These are phyloP conservation scores for Cotesia glomerata DNA, from an alignment of 1,140 invertebrate genomes.

Conservation along the genomic window DNA sequence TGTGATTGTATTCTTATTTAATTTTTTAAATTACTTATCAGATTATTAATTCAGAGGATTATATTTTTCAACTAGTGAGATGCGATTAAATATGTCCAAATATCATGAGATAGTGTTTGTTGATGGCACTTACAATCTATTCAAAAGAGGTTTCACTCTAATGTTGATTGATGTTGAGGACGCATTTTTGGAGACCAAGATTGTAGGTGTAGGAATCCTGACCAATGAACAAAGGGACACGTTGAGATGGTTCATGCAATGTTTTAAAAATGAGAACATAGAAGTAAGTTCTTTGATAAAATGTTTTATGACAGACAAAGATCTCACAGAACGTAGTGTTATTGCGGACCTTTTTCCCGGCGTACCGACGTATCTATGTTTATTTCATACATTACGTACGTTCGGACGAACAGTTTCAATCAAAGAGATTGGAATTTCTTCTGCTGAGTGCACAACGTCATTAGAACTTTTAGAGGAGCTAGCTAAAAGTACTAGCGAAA, in stretches of 20 bases:
- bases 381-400: constrained; percentile 23
- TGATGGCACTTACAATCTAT: constrained; percentile 17
- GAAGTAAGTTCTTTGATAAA: neutral
- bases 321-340: constrained; percentile 7
- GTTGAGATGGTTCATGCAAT: constrained; percentile 6
- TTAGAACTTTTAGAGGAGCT: constrained; percentile 18
- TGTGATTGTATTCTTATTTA: too few species aligned
- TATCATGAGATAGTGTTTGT: constrained; percentile 7
- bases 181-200: neutral
- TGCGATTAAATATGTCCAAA: neutral
- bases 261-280: constrained; percentile 16
- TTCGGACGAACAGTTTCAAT: constrained; percentile 14
- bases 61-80: constrained; percentile 16
- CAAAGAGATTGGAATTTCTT: constrained; percentile 4
- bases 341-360: constrained; percentile 9
- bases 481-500: constrained; percentile 7
- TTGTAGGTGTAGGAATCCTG: constrained; percentile 5
- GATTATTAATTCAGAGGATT: neutral
- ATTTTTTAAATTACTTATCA: too few species aligned
- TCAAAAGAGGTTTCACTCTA: neutral
- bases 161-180: constrained; percentile 10
- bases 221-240: constrained; percentile 1
- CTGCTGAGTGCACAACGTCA: neutral
- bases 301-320: constrained; percentile 15
- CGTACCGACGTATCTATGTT: constrained; percentile 17